A percentile compares a stretch with the other conserved stretches of the same genome.
Evolutionary conservation across 2,113 vertebrate genomes (phyloP).

Genomic region (Nipponia nippon): DNA sequence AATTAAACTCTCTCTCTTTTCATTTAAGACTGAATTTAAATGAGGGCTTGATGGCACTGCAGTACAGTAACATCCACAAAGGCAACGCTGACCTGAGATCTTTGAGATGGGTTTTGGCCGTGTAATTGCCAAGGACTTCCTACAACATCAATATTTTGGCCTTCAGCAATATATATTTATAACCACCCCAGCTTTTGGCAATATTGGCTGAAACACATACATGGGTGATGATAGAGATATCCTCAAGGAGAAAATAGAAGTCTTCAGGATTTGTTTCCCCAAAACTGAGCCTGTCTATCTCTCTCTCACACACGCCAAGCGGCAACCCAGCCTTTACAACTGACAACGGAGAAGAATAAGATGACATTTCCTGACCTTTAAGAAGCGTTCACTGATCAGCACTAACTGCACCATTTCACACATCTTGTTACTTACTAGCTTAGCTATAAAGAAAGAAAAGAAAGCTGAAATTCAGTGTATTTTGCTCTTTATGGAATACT

Average conservation of each 20-base stretch:
- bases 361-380: constrained; percentile 32
- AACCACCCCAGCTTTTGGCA: neutral
- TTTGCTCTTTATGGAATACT: neutral
- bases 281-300: neutral
- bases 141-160: neutral
- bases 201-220: neutral
- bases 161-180: neutral
- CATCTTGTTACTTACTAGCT: neutral
- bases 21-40: constrained; percentile 9
- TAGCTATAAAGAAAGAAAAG: neutral
- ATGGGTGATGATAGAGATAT: neutral
- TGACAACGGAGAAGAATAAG: neutral
- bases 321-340: neutral
- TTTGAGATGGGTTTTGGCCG: neutral
- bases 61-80: neutral
- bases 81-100: neutral
- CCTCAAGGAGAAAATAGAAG: neutral
- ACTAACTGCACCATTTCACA: neutral
- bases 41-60: neutral
- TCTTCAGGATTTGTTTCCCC: neutral
- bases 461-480: neutral
- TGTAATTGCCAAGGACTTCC: neutral
- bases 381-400: neutral
- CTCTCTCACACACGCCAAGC: neutral
- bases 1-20: neutral